These are phyloP conservation scores for Antechinus flavipes DNA, from an alignment of 2,113 vertebrate genomes.

Conservation along the genomic window DNA sequence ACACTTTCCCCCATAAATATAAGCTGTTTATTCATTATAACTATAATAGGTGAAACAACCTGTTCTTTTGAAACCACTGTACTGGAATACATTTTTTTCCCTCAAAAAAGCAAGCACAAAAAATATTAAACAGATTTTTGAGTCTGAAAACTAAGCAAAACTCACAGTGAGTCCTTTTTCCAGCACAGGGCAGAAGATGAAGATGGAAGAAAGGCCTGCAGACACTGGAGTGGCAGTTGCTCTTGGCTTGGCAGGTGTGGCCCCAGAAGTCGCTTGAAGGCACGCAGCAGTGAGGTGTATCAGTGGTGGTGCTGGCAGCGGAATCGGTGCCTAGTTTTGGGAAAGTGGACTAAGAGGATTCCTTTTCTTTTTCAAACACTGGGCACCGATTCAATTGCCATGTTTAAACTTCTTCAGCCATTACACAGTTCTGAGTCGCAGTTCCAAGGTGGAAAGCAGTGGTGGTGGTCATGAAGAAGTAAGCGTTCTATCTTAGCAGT, in stretches of 20 bases:
- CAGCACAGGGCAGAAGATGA: not conserved
- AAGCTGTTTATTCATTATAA: too few species aligned
- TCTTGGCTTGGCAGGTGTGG: not conserved
- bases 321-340: not conserved
- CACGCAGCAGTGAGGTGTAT: not conserved
- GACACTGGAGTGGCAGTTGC: not conserved
- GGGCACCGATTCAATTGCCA: not conserved
- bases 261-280: not conserved
- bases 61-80: too few species aligned
- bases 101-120: not conserved
- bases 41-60: too few species aligned
- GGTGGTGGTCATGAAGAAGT: not conserved
- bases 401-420: not conserved
- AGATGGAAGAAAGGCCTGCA: not conserved
- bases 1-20: too few species aligned
- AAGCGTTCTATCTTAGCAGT: not conserved
- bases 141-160: not conserved
- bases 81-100: too few species aligned
- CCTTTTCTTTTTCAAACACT: not conserved
- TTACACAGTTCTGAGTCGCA: not conserved
- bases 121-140: too few species aligned
- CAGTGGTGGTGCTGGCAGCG: not conserved
- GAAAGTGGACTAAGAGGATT: not conserved
- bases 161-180: not conserved
- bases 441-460: not conserved